Percentiles rank a stretch among this genome's conserved stretches.
Evolutionary conservation across 2,113 vertebrate genomes (phyloP).

Genomic region (Lepisosteus oculatus): DNA sequence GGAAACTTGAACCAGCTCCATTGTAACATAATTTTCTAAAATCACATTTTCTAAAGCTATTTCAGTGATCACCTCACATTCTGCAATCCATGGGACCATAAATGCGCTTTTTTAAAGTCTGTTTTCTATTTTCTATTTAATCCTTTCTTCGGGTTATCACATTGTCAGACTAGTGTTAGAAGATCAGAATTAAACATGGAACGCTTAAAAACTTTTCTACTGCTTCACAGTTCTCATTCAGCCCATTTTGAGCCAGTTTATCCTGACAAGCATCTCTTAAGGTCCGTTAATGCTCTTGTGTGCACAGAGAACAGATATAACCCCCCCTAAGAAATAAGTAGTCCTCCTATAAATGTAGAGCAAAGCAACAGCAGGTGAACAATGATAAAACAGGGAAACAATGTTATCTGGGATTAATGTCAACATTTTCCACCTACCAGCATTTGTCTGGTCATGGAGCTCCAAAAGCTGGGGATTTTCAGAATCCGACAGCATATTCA

Average conservation of each 20-base stretch:
- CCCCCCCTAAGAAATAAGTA: neutral
- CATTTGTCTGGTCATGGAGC: constrained; percentile 79
- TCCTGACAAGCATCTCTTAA: too few species aligned
- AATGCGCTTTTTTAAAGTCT: neutral
- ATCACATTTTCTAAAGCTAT: too few species aligned
- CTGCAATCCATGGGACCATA: too few species aligned
- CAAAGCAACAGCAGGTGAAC: neutral
- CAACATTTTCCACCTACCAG: constrained; percentile 67
- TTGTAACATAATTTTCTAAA: too few species aligned
- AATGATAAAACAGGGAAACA: neutral
- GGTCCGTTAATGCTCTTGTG: neutral
- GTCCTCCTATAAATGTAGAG: neutral
- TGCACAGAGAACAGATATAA: neutral
- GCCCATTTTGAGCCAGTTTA: neutral
- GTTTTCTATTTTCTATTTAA: too few species aligned
- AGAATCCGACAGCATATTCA: constrained; percentile 90
- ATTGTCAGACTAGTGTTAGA: too few species aligned
- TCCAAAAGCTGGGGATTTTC: constrained; percentile 88
- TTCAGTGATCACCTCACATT: too few species aligned
- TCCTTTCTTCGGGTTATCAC: too few species aligned
- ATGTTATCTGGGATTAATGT: constrained; percentile 6
- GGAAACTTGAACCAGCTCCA: too few species aligned
- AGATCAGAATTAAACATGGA: too few species aligned
- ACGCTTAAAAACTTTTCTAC: too few species aligned
- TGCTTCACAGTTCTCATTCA: neutral